These are phyloP conservation scores for Bombyx mori DNA, from an alignment of 1,140 invertebrate genomes.

Conservation along the genomic window DNA sequence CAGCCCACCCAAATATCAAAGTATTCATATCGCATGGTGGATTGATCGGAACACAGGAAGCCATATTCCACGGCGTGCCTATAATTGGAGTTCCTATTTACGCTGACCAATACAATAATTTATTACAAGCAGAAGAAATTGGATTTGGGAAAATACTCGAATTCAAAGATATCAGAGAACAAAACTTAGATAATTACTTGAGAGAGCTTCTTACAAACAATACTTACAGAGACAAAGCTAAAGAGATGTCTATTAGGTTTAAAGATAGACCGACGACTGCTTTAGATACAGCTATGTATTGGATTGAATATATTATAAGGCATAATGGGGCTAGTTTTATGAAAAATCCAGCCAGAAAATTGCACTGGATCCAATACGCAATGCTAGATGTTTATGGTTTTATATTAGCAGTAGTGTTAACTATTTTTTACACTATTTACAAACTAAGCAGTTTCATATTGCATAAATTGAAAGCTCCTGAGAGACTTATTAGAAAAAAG, in stretches of 20 bases:
- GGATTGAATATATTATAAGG: slow-evolving; percentile 75
- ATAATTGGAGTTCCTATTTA: slow-evolving; percentile 77
- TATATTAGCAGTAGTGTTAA: neutral
- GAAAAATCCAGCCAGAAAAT: slow-evolving; percentile 69
- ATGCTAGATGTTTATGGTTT: slow-evolving; percentile 72
- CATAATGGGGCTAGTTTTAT: slow-evolving; percentile 72
- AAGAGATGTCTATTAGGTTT: slow-evolving; percentile 61
- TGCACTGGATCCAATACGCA: slow-evolving; percentile 73
- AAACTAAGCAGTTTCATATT: too few species aligned
- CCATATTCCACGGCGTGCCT: slow-evolving; percentile 76
- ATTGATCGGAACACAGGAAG: slow-evolving; percentile 77
- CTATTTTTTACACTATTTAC: too few species aligned
- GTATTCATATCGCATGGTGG: slow-evolving; percentile 79
- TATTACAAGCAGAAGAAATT: slow-evolving; percentile 55
- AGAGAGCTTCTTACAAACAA: slow-evolving; percentile 36
- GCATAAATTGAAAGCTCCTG: too few species aligned
- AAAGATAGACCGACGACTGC: slow-evolving; percentile 70
- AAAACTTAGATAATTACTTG: slow-evolving; percentile 25
- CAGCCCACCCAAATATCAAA: slow-evolving; percentile 72
- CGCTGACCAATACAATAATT: slow-evolving; percentile 74
- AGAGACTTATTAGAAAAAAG: too few species aligned
- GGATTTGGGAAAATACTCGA: slow-evolving; percentile 62
- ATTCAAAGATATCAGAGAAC: slow-evolving; percentile 44
- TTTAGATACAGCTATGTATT: slow-evolving; percentile 73
- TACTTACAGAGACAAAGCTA: slow-evolving; percentile 42